Evolutionary conservation across 2,797 vertebrate species (phyloP), one percentile per base, ranked within the genome.

Genomic region (Dromococcyx pavoninus): DNA sequence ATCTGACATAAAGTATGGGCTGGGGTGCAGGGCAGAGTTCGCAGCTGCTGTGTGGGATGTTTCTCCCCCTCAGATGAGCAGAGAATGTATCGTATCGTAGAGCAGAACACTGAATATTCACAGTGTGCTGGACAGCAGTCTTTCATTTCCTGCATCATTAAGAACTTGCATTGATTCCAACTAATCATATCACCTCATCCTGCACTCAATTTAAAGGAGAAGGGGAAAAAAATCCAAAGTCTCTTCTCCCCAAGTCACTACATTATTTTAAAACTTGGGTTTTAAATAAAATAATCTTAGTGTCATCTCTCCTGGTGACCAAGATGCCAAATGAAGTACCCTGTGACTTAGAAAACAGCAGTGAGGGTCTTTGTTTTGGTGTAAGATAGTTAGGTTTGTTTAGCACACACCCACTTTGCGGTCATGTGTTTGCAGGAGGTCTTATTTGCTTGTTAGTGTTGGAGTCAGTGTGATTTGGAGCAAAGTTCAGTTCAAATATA

Each of bases 141-240:
- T 93, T 96, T 96, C 92, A 96, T 95, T 96, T 96, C 91, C 95
- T 86, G 92, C 92, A 80, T 88, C 92, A 95, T 96, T 96, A 94
- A 91, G 74, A 95, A 87, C 61, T 72, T 64, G 67, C 93, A 90
- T 85, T 88, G 92, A 93, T 96, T 95, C 94, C 93, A 94, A 25
- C 30, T 72, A 90, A 82, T 89, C 92, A 25, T 75, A 57, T 76
- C 91, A 93, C 89, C 88, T 94, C 77, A 9, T 81, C 70, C 33
- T 93, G 60, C 53, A 27, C 70, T 95, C 37, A 13, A 79, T 90
- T 86, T 51, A 80, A 88, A 93, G 79, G 13, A 61, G 86, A 69
- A 14, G 60, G 33, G 23, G 15, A 18, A 18, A 44, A 44, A 44
- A 44, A 43, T 44, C 19, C 19, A 44, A 50, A 9, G 11, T 43